Evolutionary conservation across 2,113 vertebrate genomes (phyloP).

Genomic region (Herpetotheres cachinnans): DNA sequence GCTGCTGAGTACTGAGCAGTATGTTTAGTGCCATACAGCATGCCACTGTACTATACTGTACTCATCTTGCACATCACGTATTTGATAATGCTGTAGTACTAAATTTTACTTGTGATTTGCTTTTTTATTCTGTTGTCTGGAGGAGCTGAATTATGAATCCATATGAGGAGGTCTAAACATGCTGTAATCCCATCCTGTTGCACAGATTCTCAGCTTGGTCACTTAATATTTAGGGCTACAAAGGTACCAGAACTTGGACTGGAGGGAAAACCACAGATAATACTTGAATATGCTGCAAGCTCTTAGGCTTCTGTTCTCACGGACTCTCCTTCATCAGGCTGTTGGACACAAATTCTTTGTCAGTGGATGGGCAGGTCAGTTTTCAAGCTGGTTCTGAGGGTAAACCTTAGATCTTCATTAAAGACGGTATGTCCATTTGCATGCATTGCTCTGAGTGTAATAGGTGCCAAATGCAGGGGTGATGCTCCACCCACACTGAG

Average conservation of each 20-base stretch:
- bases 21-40: not conserved
- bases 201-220: not conserved
- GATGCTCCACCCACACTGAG: not conserved
- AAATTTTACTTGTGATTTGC: constrained; percentile 22
- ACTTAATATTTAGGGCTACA: not conserved
- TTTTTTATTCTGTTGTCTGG: not conserved
- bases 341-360: not conserved
- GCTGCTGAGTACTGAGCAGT: not conserved
- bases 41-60: not conserved
- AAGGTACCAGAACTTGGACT: not conserved
- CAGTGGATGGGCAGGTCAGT: not conserved
- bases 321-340: not conserved
- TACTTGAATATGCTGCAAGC: not conserved
- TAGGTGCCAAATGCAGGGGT: not conserved
- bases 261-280: not conserved
- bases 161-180: not conserved
- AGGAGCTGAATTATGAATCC: not conserved
- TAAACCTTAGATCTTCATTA: not conserved
- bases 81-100: constrained; percentile 14
- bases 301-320: not conserved
- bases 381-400: not conserved
- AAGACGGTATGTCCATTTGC: not conserved
- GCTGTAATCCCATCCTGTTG: not conserved
- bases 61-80: not conserved
- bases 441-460: not conserved